Evolutionary conservation across 2,888 invertebrate species (phyloP).

Genomic region (Nebria salina): DNA sequence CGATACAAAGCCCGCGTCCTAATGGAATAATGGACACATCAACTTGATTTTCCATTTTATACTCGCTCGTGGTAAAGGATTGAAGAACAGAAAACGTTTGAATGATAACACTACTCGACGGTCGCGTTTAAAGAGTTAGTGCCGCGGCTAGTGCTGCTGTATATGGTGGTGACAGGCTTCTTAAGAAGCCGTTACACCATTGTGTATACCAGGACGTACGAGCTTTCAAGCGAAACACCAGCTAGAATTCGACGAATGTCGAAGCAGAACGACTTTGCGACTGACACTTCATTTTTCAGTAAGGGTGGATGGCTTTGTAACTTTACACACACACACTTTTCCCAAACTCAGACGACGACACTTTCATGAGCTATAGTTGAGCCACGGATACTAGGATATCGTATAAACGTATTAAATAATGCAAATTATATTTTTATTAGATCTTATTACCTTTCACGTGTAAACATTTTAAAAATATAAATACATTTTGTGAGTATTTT

Average conservation of each 20-base stretch:
- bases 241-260: slow-evolving; percentile 16
- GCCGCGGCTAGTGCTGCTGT: background rate
- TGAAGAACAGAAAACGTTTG: slow-evolving; percentile 25
- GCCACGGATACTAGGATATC: background rate
- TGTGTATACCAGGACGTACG: background rate
- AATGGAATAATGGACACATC: slow-evolving; percentile 45
- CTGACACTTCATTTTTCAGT: slow-evolving; percentile 48
- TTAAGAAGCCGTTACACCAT: slow-evolving; percentile 5
- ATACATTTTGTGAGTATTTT: too few species aligned
- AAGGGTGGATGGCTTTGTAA: slow-evolving; percentile 33
- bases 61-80: slow-evolving; percentile 24
- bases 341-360: background rate
- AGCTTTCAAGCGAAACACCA: background rate
- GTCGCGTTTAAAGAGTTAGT: slow-evolving; percentile 22
- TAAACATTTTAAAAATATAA: too few species aligned
- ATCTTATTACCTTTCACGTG: too few species aligned
- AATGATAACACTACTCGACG: slow-evolving; percentile 38
- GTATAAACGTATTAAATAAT: background rate
- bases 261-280: slow-evolving; percentile 13
- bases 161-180: slow-evolving; percentile 11
- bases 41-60: slow-evolving; percentile 12
- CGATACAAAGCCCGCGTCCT: background rate
- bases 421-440: too few species aligned
- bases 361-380: background rate
- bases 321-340: background rate